phyloP scores from a whole-genome alignment of 2,113 vertebrate genomes.

The Corvus cornix region DNA sequence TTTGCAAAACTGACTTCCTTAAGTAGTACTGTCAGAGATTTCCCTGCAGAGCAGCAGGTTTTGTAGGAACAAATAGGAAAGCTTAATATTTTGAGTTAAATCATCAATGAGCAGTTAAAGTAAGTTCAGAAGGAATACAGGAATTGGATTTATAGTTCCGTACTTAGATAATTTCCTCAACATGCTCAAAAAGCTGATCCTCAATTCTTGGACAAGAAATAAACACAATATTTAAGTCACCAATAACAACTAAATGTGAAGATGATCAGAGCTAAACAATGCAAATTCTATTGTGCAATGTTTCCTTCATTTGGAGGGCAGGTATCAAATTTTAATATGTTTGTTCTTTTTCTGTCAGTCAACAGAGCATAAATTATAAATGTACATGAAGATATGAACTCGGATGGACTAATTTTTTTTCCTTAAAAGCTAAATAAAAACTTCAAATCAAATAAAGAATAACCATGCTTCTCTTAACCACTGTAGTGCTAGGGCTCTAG shows the following conservation, averaged over 20 bases:
- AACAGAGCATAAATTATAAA: constrained; percentile 50
- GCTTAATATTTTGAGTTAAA: background rate
- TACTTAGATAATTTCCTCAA: background rate
- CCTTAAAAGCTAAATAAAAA: background rate
- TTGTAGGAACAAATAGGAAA: background rate
- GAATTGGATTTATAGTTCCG: background rate
- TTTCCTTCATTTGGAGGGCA: constrained; percentile 23
- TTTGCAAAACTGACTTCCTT: background rate
- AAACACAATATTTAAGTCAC: constrained; percentile 24
- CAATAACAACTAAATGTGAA: constrained; percentile 16
- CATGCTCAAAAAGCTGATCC: constrained; percentile 1
- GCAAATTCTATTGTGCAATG: constrained; percentile 19
- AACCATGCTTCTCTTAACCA: background rate
- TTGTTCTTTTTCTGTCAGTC: constrained; percentile 41
- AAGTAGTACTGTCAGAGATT: background rate
- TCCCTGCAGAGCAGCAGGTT: background rate
- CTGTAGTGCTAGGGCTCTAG: background rate
- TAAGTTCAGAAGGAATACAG: background rate
- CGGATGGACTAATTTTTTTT: background rate
- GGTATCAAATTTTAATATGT: constrained; percentile 61
- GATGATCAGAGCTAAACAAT: constrained; percentile 23
- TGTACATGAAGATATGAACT: background rate
- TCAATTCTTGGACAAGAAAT: background rate
- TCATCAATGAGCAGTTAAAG: background rate
- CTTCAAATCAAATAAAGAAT: background rate